Evolutionary conservation across 2,113 vertebrate species (phyloP).

Genomic region (Nettapus auritus): DNA sequence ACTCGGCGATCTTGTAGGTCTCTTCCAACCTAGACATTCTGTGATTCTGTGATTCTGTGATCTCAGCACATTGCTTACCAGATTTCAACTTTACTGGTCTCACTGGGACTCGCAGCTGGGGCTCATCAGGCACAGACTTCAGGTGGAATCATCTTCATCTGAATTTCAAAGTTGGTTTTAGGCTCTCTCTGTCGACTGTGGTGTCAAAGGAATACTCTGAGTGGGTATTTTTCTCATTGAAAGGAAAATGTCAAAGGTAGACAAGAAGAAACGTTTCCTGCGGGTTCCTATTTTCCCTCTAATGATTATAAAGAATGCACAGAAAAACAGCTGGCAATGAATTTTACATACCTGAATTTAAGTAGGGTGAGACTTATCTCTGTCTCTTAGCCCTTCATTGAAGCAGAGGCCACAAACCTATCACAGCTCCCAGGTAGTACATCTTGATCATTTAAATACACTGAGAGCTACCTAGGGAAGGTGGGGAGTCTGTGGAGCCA

Average conservation of each 20-base stretch:
- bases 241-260: background rate
- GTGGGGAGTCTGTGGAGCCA: background rate
- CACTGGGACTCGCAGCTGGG: background rate
- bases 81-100: background rate
- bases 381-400: background rate
- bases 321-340: background rate
- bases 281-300: background rate
- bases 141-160: background rate
- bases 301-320: background rate
- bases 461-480: background rate
- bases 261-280: background rate
- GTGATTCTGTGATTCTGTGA: too few species aligned
- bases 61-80: background rate
- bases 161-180: background rate
- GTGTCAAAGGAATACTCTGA: background rate
- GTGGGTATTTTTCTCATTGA: background rate
- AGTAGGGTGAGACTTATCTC: background rate
- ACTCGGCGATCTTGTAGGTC: too few species aligned
- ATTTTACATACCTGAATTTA: background rate
- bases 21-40: too few species aligned
- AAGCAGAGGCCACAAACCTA: background rate
- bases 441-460: background rate
- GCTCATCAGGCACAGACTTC: background rate
- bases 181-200: background rate
- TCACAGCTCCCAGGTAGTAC: background rate